Evolutionary conservation across 2,113 vertebrate genomes (phyloP).

Genomic region (Indicator indicator): DNA sequence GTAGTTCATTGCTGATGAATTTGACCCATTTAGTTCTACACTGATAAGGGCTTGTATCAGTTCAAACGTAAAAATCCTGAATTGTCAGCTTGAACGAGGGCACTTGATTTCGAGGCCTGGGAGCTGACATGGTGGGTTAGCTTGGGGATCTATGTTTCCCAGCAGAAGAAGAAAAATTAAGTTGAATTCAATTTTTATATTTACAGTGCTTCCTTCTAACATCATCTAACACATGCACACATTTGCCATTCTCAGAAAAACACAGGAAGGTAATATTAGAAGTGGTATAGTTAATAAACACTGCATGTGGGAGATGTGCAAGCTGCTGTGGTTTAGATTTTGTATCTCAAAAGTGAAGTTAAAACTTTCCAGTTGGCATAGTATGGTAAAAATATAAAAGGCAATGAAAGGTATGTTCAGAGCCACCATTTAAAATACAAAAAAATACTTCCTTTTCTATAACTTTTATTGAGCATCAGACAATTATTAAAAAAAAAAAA

Average conservation of each 20-base stretch:
- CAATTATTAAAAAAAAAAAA: neutral
- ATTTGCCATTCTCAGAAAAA: neutral
- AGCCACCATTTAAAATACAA: neutral
- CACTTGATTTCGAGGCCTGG: neutral
- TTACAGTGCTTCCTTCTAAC: neutral
- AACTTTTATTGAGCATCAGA: neutral
- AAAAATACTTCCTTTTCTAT: neutral
- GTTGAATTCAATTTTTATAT: neutral
- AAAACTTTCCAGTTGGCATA: neutral
- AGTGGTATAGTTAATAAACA: rapidly evolving
- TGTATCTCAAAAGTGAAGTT: neutral
- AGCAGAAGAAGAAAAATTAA: neutral
- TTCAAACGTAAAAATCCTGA: neutral
- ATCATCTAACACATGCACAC: neutral
- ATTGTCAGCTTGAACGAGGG: neutral
- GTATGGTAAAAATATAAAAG: neutral
- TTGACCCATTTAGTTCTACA: neutral
- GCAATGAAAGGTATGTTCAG: neutral
- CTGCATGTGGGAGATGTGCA: neutral
- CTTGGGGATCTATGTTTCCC: neutral
- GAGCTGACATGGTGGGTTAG: rapidly evolving
- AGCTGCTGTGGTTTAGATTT: neutral
- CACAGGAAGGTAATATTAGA: neutral
- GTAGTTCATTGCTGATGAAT: neutral
- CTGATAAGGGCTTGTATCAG: neutral